Evolutionary conservation across 2,113 vertebrate genomes (phyloP), one percentile per base, ranked within the genome.

Genomic region (Chauna torquata): DNA sequence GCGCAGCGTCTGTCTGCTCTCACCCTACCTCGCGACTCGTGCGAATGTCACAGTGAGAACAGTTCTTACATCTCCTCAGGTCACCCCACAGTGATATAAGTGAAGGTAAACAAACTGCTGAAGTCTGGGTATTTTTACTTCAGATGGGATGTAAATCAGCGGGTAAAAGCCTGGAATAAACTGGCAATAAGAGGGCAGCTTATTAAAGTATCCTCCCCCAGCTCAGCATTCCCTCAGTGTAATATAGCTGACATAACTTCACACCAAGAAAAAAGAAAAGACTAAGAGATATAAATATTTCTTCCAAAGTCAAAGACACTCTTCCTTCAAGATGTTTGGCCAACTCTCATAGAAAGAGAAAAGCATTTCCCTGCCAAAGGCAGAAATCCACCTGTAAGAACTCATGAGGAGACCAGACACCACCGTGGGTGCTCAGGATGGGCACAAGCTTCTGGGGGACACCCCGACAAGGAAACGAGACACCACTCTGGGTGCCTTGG

Each of bases 31-130:
- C 8, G 0, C 1, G 1, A 88, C 84, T 96, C 94, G 76, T 57
- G 83, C 89, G 91, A 95, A 91, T 87, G 92, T 87, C 95, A 94
- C 68, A 88, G 86, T 5, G 11, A 94, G 91, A 97, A 88, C 57
- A 82, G 92, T 89, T 96, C 52, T 84, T 94, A 65, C 80, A 89
- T 87, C 70, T 95, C 92, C 81, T 76, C 3, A 2, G 77, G 91
- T 95, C 32, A 1, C 92, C 65, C 66, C 83, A 76, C 42, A 95
- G 79, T 91, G 81, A 82, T 91, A 91, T 27, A 93, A 91, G 81
- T 65, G 94, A 90, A 97, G 69, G 92, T 77, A 97, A 95, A 96
- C 92, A 97, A 91, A 95, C 82, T 86, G 76, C 96, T 81, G 71
- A 94, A 87, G 92, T 49, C 91, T 80, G 70, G 74, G 62, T 95